phyloP scores from a whole-genome alignment of 2,113 vertebrate species.

The Trematocara nigrifrons region DNA sequence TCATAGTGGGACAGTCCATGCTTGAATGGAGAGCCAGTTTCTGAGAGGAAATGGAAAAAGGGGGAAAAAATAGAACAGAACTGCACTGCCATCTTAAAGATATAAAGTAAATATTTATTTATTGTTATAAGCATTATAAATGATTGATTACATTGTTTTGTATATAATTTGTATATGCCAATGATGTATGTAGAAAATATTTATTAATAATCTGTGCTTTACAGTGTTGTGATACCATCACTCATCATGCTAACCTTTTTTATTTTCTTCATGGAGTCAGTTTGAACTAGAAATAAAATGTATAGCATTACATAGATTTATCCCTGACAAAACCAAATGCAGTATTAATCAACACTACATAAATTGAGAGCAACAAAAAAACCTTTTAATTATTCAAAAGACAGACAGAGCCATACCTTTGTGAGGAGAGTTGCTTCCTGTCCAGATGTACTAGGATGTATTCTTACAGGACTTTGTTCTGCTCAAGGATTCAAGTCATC shows the following conservation, averaged over 20 bases:
- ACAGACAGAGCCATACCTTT: constrained; percentile 70
- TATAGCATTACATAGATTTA: not conserved
- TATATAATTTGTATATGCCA: not conserved
- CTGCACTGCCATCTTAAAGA: not conserved
- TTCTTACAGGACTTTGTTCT: constrained; percentile 73
- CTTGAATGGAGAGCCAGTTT: constrained; percentile 76
- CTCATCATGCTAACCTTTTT: not conserved
- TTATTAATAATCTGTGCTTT: not conserved
- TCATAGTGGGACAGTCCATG: constrained; percentile 93
- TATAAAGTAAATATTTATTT: not conserved
- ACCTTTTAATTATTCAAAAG: not conserved
- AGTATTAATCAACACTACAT: not conserved
- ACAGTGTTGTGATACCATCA: not conserved
- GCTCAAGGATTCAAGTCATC: constrained; percentile 80
- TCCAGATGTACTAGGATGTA: constrained; percentile 87
- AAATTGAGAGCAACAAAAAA: not conserved
- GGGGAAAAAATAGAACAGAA: not conserved
- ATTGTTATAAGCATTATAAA: not conserved
- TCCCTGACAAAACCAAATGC: not conserved
- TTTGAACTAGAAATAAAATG: not conserved
- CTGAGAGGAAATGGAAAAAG: not conserved
- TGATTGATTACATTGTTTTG: not conserved
- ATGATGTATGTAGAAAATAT: not conserved
- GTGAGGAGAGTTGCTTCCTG: constrained; percentile 86
- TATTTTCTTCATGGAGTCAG: not conserved